Percentiles rank a stretch among this genome's conserved stretches.
Conservation (phyloP, 1,140 invertebrate species). For the Hycleus cichorii region DNA sequence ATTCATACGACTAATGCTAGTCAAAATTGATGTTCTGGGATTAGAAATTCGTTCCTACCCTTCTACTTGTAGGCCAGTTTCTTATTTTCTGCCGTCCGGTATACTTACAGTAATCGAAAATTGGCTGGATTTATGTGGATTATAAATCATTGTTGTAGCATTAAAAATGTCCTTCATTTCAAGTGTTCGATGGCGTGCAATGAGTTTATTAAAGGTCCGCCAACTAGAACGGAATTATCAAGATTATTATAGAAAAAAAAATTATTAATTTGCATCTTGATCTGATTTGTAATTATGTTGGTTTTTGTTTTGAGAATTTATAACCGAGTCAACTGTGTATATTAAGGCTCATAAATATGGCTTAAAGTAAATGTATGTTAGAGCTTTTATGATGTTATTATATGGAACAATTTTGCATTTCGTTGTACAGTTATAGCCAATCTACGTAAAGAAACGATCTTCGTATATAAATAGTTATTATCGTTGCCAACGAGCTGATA, state of each 20-base stretch:
- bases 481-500: too few species aligned
- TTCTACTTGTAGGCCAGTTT: too few species aligned
- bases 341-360: slow-evolving; percentile 18
- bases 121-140: too few species aligned
- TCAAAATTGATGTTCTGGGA: too few species aligned
- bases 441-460: neutral
- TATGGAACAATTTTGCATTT: slow-evolving; percentile 20
- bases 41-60: too few species aligned
- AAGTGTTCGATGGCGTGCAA: neutral
- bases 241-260: slow-evolving; percentile 4
- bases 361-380: slow-evolving; percentile 20
- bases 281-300: slow-evolving; percentile 10
- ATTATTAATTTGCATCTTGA: slow-evolving; percentile 9
- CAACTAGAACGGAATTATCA: neutral
- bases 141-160: too few species aligned
- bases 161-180: too few species aligned
- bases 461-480: too few species aligned
- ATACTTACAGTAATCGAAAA: too few species aligned
- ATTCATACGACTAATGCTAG: too few species aligned
- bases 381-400: slow-evolving; percentile 25
- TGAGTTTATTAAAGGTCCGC: neutral
- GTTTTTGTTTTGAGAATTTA: slow-evolving; percentile 1
- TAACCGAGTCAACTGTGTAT: neutral
- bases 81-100: too few species aligned
- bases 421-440: slow-evolving; percentile 8